phyloP scores from a whole-genome alignment of 2,797 vertebrate species.

The Tamandua tetradactyla region DNA sequence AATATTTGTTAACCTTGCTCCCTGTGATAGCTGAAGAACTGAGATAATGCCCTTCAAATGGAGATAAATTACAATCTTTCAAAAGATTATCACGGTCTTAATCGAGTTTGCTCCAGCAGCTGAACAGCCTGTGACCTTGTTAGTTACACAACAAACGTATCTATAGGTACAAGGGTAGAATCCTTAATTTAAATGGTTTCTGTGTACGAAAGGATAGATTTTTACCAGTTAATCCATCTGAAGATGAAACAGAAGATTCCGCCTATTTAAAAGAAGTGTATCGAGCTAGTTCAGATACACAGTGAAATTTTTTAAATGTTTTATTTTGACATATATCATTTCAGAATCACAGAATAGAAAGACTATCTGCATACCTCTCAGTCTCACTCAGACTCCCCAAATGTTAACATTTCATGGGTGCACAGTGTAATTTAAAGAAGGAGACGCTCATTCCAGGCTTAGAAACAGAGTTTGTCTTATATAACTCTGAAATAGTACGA shows the following conservation, averaged over 20 bases:
- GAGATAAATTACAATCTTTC: constrained; percentile 88
- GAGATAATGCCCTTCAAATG: constrained; percentile 87
- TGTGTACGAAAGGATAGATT: constrained; percentile 9
- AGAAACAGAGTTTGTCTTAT: not conserved
- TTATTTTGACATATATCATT: not conserved
- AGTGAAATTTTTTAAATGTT: not conserved
- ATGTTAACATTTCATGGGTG: not conserved
- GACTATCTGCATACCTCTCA: not conserved
- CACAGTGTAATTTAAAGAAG: not conserved
- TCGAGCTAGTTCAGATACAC: not conserved
- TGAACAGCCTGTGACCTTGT: constrained; percentile 86
- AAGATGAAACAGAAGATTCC: constrained; percentile 45
- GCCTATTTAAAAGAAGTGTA: not conserved
- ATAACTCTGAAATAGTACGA: not conserved
- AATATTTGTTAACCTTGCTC: constrained; percentile 88
- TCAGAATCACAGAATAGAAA: constrained; percentile 1
- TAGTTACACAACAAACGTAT: constrained; percentile 82
- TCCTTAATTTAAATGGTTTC: constrained; percentile 54
- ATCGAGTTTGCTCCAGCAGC: constrained; percentile 85
- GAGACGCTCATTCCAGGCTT: not conserved
- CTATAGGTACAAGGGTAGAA: constrained; percentile 29
- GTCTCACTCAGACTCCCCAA: not conserved
- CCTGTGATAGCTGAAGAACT: constrained; percentile 82
- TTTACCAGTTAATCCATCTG: constrained; percentile 42
- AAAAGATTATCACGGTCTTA: constrained; percentile 87